These are phyloP conservation scores for Echinarachnius parma DNA, from an alignment of 53 echinoderm and acorn worm genomes.

Conservation along the genomic window DNA sequence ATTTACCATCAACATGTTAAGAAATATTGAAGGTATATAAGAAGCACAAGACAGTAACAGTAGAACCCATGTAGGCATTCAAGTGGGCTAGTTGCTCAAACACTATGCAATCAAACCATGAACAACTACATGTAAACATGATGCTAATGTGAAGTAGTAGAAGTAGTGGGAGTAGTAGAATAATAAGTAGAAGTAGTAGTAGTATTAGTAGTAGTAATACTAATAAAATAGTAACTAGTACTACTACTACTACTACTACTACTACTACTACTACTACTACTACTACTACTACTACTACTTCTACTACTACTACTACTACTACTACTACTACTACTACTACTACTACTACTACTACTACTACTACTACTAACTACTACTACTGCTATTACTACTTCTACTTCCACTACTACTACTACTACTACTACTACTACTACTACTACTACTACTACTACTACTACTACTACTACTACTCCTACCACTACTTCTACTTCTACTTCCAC, in stretches of 20 bases:
- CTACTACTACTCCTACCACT: not conserved
- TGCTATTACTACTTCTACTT: conserved; percentile 11
- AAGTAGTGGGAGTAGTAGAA: too few relatives aligned
- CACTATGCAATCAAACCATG: too few relatives aligned
- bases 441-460: not conserved
- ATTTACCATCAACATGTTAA: too few relatives aligned
- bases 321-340: conserved; percentile 6
- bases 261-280: conserved; percentile 31
- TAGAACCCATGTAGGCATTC: too few relatives aligned
- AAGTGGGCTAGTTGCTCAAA: too few relatives aligned
- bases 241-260: conserved; percentile 21
- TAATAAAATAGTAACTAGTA: conserved; percentile 11
- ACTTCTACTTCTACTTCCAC: conserved; percentile 11
- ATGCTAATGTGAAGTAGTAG: too few relatives aligned
- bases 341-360: conserved; percentile 2
- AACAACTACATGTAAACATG: too few relatives aligned
- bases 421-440: not conserved
- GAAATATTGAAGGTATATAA: too few relatives aligned
- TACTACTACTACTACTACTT: conserved; percentile 23
- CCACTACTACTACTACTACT: conserved; percentile 13
- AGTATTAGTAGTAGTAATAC: conserved; percentile 14
- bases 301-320: conserved; percentile 9
- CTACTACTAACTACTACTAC: conserved; percentile 7
- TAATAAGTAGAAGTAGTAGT: too few relatives aligned
- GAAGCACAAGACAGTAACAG: too few relatives aligned